Evolutionary conservation across 2,888 invertebrate species (phyloP), one percentile per base, ranked within the genome.

Genomic region (Oscheius myriophilus): DNA sequence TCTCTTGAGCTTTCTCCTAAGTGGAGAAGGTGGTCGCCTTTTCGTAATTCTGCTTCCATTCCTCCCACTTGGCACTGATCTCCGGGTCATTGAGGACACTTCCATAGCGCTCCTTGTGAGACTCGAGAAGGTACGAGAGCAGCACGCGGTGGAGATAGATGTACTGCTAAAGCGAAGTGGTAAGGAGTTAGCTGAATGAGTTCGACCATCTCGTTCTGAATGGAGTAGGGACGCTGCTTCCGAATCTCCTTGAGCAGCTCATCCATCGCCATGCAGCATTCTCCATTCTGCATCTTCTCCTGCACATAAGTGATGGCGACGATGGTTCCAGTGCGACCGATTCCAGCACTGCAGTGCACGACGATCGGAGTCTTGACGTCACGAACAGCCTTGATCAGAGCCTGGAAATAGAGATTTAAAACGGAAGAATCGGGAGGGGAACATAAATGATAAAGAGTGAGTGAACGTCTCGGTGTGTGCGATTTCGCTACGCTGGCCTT

Each of bases 121-220:
- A 75, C 12, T 80, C 80, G 26, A 82, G 58, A 46, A 82, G 76
- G 58, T 82, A 80, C 69, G 59, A 65, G 39, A 82, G 68, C 64
- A 82, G 70, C n/a, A 81, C 75, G 41, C 81, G 82, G 65, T 82
- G 82, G 49, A 82, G 73, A 67, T 75, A 82, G 54, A 82, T 70
- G 68, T 76, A 82, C 53, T 82, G 81, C 61, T 67, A 65, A 52
- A 75, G 21, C 16, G 21, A 21, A 25, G 3, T 6, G 9, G 4
- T 33, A 3, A 33, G 4, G 33, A 33, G 9, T 33, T 33, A 3
- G 9, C 9, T 9, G 9, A 33, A 33, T 33, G 33, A 33, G n/a
- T n/a, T n/a, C 9, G 33, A 33, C 33, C 58, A 45, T 45, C 26
- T 67, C 67, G 42, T 76, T 81, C 55, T 81, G 81, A 46, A 81